phyloP scores from a whole-genome alignment of 2,888 invertebrate genomes.

The Macaria liturata region DNA sequence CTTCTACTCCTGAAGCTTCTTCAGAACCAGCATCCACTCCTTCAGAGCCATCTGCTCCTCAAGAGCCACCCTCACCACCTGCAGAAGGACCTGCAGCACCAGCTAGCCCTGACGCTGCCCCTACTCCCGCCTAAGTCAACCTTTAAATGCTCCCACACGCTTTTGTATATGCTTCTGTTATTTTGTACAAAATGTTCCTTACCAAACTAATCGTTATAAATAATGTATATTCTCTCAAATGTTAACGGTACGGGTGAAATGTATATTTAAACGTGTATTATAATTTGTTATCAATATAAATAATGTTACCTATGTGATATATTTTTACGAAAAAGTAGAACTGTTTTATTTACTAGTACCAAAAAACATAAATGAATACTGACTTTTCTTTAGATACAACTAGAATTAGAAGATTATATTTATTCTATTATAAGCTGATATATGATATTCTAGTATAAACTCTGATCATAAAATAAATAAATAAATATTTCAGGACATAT shows the following conservation, averaged over 20 bases:
- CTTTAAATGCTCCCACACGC: not conserved
- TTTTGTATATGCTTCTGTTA: constrained; percentile 10
- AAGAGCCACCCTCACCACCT: constrained; percentile 11
- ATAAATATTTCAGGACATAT: no score
- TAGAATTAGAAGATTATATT: no score
- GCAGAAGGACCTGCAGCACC: constrained; percentile 9
- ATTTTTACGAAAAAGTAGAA: constrained; percentile 12
- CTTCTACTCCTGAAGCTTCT: constrained; percentile 17
- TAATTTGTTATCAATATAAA: constrained; percentile 20
- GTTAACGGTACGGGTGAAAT: constrained; percentile 24
- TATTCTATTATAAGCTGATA: no score
- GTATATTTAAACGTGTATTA: constrained; percentile 11
- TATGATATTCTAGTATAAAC: no score
- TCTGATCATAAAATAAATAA: no score
- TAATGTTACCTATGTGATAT: constrained; percentile 23
- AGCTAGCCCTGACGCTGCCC: constrained; percentile 25
- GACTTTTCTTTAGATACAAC: no score
- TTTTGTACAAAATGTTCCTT: constrained; percentile 19
- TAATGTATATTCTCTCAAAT: constrained; percentile 4
- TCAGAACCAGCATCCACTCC: constrained; percentile 14
- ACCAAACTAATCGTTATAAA: not conserved
- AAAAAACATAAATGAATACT: no score
- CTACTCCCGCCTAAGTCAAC: constrained; percentile 31
- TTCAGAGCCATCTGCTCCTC: constrained; percentile 13
- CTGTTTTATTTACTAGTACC: constrained; percentile 9